These are phyloP conservation scores for Smithornis capensis DNA, from an alignment of 2,113 vertebrate genomes.

Conservation along the genomic window DNA sequence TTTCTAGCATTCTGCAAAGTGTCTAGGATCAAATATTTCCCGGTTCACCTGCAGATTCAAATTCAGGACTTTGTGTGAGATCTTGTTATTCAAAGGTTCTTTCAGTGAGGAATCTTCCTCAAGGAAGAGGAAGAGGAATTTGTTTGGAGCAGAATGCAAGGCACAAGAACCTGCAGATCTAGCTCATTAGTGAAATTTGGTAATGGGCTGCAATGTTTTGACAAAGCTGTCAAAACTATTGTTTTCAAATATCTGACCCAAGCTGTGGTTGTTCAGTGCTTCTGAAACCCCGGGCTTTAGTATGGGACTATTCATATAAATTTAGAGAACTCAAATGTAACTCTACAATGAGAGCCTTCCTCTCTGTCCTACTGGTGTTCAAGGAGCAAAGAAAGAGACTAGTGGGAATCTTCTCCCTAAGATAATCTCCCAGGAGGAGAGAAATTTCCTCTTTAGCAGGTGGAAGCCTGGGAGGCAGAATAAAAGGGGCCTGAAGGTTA, in stretches of 20 bases:
- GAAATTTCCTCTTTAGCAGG: neutral
- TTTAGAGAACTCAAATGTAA: neutral
- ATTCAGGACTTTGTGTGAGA: neutral
- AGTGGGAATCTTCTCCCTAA: neutral
- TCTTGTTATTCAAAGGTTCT: neutral
- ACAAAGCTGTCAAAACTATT: neutral
- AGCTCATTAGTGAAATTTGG: neutral
- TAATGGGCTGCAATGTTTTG: neutral
- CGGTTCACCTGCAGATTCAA: neutral
- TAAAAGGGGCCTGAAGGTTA: neutral
- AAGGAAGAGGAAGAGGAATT: neutral
- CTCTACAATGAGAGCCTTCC: neutral
- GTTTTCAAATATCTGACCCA: neutral
- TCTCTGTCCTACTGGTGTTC: neutral
- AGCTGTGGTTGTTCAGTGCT: neutral
- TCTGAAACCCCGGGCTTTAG: neutral
- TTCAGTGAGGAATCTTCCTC: neutral
- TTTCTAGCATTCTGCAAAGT: neutral
- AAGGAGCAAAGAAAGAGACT: neutral
- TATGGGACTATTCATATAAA: neutral
- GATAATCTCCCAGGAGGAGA: neutral
- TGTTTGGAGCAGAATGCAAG: neutral
- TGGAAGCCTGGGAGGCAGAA: neutral
- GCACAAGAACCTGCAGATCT: neutral
- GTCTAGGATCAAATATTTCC: neutral